Conservation (phyloP, 2,113 vertebrate species). For the Motacilla alba region DNA sequence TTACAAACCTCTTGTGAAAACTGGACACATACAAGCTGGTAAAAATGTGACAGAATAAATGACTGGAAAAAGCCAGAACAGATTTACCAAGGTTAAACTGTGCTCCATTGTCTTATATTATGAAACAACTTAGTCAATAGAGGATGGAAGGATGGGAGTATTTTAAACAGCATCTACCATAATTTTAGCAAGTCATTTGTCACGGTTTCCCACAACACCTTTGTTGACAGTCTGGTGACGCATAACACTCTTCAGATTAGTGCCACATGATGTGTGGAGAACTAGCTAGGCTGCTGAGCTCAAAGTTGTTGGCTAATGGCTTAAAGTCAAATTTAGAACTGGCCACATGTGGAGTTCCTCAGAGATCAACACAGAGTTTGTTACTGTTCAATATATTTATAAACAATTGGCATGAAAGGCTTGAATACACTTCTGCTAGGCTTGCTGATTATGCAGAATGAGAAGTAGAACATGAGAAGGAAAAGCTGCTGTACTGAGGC, state of each 20-base stretch:
- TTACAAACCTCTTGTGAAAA: background rate
- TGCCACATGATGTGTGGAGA: background rate
- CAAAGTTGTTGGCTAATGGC: background rate
- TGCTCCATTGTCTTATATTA: background rate
- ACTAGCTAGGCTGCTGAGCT: background rate
- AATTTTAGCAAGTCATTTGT: background rate
- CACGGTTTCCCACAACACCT: background rate
- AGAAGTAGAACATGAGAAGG: background rate
- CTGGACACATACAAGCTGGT: background rate
- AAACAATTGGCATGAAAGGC: background rate
- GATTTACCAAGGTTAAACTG: background rate
- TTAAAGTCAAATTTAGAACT: background rate
- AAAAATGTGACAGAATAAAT: background rate
- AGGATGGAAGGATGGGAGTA: no score
- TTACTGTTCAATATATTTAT: background rate
- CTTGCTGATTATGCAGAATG: background rate
- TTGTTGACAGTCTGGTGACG: background rate
- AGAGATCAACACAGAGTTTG: background rate
- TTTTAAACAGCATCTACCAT: background rate
- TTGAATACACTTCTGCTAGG: background rate
- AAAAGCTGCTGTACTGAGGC: background rate
- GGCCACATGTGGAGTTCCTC: background rate
- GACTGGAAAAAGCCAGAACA: background rate
- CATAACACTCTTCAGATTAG: background rate
- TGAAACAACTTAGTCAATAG: background rate